A percentile compares a stretch with the other conserved stretches of the same genome.
phyloP scores from a whole-genome alignment of 2,113 vertebrate species.

The Rhea pennata region DNA sequence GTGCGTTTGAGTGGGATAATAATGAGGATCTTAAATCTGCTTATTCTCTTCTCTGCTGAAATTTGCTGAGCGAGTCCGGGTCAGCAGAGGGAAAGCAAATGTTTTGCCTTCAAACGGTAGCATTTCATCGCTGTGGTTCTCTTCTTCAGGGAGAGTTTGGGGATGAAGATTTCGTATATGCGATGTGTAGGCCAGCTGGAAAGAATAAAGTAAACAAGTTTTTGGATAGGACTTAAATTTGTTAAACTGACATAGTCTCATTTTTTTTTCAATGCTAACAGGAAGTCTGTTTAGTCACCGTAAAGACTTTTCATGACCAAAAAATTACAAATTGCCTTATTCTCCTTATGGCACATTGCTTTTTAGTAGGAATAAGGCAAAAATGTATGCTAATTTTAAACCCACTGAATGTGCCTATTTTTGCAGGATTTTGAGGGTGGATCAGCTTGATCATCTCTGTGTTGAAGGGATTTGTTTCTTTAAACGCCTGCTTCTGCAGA shows the following conservation, averaged over 20 bases:
- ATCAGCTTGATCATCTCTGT: neutral
- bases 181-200: accelerated
- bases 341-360: neutral
- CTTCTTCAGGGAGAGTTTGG: accelerated
- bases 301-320: neutral
- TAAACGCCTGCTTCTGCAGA: neutral
- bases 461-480: neutral
- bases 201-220: neutral
- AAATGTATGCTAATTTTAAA: neutral
- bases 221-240: neutral
- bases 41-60: neutral
- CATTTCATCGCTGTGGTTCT: accelerated
- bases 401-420: neutral
- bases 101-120: neutral
- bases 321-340: neutral
- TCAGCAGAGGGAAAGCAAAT: accelerated
- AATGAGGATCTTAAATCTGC: neutral
- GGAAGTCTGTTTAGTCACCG: neutral
- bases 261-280: neutral
- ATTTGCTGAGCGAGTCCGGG: neutral
- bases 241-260: neutral
- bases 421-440: neutral
- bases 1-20: neutral
- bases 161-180: accelerated
- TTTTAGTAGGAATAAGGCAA: neutral